Evolutionary conservation across 2,888 invertebrate genomes (phyloP), one percentile per base, ranked within the genome.

Genomic region (Trisateles emortualis): DNA sequence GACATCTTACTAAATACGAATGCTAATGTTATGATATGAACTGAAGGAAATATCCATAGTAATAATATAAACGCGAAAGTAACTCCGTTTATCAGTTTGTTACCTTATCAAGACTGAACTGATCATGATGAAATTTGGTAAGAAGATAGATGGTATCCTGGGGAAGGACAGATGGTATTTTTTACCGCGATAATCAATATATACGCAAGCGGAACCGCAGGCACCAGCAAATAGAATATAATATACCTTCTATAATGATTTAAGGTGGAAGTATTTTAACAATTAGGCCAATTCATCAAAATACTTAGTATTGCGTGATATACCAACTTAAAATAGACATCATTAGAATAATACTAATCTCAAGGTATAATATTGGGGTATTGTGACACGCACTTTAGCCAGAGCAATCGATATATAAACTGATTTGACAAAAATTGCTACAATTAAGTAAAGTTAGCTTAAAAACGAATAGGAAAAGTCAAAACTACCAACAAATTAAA

Each of bases 391-490:
- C 64, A 68, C 42, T 14, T 43, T 26, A 41, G 10, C 14, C 40
- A 39, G 19, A 59, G 17, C 42, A 65, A 51, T 49, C 35, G 38
- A 52, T 44, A 35, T 45, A 49, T n/a, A 19, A 68, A 30, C 17
- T 64, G 51, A 64, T 68, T 64, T 59, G 14, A 52, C 36, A 47
- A 44, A n/a, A 41, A 52, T 35, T 13, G 22, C 53, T 59, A 40
- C 19, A 16, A 35, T 40, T 26, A 8, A 8, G 26, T 26, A 26
- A 8, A 26, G 5, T 3, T 26, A 30, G 11, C 38, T 48, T 36
- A 29, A 33, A 48, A 24, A 22, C 2, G 41, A 35, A 40, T 17
- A 29, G 36, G 38, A 47, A 46, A n/a, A 42, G 3, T 8, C 2
- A 10, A 54, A 19, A 19, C 19, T 19, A 19, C 19, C 19, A 5